Conservation (phyloP, 2,888 invertebrate genomes). For the Drosophila incognita region DNA sequence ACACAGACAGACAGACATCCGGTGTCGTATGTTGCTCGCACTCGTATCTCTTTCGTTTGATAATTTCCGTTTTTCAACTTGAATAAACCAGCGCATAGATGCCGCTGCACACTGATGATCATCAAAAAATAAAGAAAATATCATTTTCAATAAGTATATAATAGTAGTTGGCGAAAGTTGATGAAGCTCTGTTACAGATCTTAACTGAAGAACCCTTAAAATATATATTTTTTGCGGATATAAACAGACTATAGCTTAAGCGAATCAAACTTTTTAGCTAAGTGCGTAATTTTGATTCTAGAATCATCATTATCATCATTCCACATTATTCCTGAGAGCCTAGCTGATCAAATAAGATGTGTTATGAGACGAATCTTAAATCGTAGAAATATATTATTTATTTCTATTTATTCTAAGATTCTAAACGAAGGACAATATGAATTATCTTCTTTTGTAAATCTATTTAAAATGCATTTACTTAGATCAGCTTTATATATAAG, state of each 20-base stretch:
- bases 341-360: too few species aligned
- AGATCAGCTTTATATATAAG: neutral
- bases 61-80: constrained; percentile 78
- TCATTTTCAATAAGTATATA: neutral
- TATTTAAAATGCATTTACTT: neutral
- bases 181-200: neutral
- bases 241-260: neutral
- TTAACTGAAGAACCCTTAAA: neutral
- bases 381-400: neutral
- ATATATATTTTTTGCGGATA: neutral
- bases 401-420: too few species aligned
- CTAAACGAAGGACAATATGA: neutral
- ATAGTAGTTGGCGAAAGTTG: neutral
- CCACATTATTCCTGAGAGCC: neutral
- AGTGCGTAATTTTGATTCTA: too few species aligned
- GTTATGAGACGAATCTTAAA: neutral
- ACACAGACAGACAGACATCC: constrained; percentile 75
- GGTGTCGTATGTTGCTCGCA: constrained; percentile 73
- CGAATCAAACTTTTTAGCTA: too few species aligned
- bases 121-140: neutral
- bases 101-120: constrained; percentile 51
- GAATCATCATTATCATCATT: neutral
- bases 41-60: constrained; percentile 75
- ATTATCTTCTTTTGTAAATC: neutral
- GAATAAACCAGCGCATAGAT: constrained; percentile 51